These are phyloP conservation scores for Tapera naevia DNA, from an alignment of 2,797 vertebrate species.

Conservation along the genomic window DNA sequence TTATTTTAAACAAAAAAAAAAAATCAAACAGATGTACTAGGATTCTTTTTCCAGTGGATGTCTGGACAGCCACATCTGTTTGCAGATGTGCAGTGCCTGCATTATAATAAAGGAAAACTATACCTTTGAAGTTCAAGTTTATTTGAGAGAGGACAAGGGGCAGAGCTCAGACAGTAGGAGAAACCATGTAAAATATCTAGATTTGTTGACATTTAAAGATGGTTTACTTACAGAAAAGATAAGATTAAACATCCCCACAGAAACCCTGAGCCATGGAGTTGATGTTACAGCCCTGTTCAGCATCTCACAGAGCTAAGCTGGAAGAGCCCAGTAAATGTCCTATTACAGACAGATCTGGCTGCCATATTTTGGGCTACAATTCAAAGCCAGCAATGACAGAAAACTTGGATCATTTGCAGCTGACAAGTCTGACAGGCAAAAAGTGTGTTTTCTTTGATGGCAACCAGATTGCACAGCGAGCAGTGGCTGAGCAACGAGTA, in stretches of 20 bases:
- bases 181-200: background rate
- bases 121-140: background rate
- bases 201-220: background rate
- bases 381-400: conserved; percentile 59
- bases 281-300: background rate
- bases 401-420: conserved; percentile 58
- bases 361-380: conserved; percentile 55
- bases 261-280: background rate
- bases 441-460: background rate
- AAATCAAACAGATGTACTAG: background rate
- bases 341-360: background rate
- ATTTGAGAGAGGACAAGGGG: background rate
- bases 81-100: background rate
- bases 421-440: conserved; percentile 53
- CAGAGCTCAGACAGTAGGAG: background rate
- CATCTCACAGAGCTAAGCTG: background rate
- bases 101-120: background rate
- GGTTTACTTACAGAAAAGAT: background rate
- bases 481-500: background rate
- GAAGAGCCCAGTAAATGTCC: background rate
- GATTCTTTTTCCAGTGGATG: background rate
- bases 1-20: background rate
- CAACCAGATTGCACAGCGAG: background rate
- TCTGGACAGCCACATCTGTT: background rate
- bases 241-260: background rate